These are phyloP conservation scores for Salvelinus fontinalis DNA, from an alignment of 2,113 vertebrate species.

Conservation along the genomic window DNA sequence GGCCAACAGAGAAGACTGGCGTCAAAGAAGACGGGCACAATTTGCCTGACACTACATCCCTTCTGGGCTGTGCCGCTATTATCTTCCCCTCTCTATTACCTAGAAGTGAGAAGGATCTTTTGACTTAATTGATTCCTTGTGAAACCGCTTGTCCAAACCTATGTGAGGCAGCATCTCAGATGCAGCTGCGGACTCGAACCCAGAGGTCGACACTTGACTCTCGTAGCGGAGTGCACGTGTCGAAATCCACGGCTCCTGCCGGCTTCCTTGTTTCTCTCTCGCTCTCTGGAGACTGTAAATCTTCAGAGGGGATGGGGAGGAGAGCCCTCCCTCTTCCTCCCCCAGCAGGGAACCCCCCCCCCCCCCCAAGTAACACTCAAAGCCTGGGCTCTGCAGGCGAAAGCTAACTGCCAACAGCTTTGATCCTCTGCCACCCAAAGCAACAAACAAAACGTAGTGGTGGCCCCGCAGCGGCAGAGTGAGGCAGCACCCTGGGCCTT, in stretches of 20 bases:
- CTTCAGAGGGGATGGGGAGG: slow-evolving; percentile 48
- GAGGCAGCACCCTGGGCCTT: slow-evolving; percentile 71
- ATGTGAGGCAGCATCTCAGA: slow-evolving; percentile 64
- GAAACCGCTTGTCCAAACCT: slow-evolving; percentile 69
- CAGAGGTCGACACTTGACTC: slow-evolving; percentile 57
- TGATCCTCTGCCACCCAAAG: slow-evolving; percentile 74
- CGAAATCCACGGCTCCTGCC: slow-evolving; percentile 66
- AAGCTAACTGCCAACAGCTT: slow-evolving; percentile 80
- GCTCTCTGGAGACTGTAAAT: slow-evolving; percentile 55
- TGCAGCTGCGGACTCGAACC: slow-evolving; percentile 45
- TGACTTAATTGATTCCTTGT: slow-evolving; percentile 46
- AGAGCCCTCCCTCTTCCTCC: slow-evolving; percentile 64
- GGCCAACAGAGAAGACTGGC: too few relatives aligned
- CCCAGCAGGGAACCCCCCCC: slow-evolving; percentile 66
- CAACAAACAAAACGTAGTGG: slow-evolving; percentile 63
- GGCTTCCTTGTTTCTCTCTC: slow-evolving; percentile 46
- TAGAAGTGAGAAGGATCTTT: slow-evolving; percentile 14
- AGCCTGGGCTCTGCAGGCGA: slow-evolving; percentile 73
- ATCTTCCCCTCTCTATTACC: not conserved
- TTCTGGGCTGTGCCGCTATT: slow-evolving; percentile 3
- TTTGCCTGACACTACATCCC: not conserved
- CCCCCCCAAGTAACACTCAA: slow-evolving; percentile 66
- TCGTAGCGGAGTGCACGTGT: slow-evolving; percentile 61
- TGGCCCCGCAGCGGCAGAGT: slow-evolving; percentile 39
- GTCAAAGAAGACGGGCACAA: too few relatives aligned